Percentiles rank a stretch among this genome's conserved stretches.
phyloP scores from a whole-genome alignment of 2,888 invertebrate species.

The Lampropteryx suffumata region DNA sequence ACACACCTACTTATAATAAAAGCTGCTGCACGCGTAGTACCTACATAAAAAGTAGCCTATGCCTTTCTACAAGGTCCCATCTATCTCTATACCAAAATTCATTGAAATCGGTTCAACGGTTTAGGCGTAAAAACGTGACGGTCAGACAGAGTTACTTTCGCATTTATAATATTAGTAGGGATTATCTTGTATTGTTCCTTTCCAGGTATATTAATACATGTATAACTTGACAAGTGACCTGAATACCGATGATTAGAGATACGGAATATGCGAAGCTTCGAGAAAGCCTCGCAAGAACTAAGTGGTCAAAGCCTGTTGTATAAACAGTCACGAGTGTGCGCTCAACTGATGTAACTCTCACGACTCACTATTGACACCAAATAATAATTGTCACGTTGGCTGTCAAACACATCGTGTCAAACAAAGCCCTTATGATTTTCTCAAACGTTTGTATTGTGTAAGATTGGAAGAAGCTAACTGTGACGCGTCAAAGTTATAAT shows the following conservation, averaged over 20 bases:
- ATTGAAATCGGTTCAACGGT: no score
- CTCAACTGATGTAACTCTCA: slow-evolving; percentile 49
- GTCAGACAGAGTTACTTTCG: no score
- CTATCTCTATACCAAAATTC: no score
- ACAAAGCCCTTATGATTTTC: slow-evolving; percentile 35
- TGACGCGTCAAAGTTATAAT: background rate
- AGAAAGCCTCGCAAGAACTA: slow-evolving; percentile 30
- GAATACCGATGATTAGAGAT: slow-evolving; percentile 30
- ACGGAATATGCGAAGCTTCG: slow-evolving; percentile 26
- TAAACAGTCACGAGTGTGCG: slow-evolving; percentile 45
- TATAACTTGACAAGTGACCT: slow-evolving; percentile 23
- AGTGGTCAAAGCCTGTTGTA: slow-evolving; percentile 34
- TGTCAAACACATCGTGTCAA: slow-evolving; percentile 45
- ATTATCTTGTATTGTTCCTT: no score
- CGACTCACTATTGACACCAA: slow-evolving; percentile 54
- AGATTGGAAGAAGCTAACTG: slow-evolving; percentile 1
- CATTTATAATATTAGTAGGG: no score
- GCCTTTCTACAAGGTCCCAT: no score
- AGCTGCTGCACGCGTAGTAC: no score
- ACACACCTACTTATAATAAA: no score
- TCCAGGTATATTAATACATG: slow-evolving; percentile 9
- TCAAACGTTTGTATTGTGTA: slow-evolving; percentile 24
- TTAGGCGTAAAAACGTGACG: no score
- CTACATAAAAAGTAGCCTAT: no score
- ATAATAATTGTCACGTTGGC: slow-evolving; percentile 51